Percentiles rank a stretch among this genome's conserved stretches.
These are phyloP conservation scores for Eupeodes luniger DNA, from an alignment of 2,888 invertebrate genomes.

Conservation along the genomic window DNA sequence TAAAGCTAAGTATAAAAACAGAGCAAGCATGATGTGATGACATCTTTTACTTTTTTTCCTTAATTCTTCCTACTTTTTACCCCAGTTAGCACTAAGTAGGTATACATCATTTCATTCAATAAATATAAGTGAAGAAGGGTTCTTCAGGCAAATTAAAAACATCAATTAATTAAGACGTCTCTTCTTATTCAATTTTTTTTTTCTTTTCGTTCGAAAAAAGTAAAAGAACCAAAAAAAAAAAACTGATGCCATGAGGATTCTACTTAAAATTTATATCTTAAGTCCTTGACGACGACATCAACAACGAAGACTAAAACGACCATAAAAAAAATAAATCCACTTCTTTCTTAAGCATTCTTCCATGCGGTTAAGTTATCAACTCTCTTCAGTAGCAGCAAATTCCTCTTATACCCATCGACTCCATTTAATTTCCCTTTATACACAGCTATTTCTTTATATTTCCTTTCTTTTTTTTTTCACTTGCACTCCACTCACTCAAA, in stretches of 20 bases:
- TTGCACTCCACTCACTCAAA: constrained; percentile 4
- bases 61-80: neutral
- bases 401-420: constrained; percentile 34
- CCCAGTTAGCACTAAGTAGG: neutral
- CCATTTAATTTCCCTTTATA: constrained; percentile 49
- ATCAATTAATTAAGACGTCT: constrained; percentile 35
- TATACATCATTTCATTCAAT: neutral
- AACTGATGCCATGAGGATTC: constrained; percentile 7
- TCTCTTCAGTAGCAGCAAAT: constrained; percentile 24
- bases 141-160: constrained; percentile 24
- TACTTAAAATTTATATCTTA: constrained; percentile 38
- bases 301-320: neutral
- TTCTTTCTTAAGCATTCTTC: constrained; percentile 33
- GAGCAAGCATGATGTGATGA: too few species aligned
- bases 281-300: neutral
- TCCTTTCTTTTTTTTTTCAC: neutral
- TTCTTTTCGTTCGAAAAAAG: neutral
- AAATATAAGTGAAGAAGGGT: neutral
- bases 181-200: neutral
- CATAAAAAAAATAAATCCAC: constrained; percentile 18
- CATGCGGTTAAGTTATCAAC: constrained; percentile 44
- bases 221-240: neutral
- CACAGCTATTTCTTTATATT: neutral
- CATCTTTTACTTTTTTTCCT: too few species aligned
- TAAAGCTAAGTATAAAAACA: too few species aligned